These are phyloP conservation scores for Calvadosia cruxmelitensis DNA, from an alignment of 30 jellyfish, hydroid and myxozoan genomes.

Conservation along the genomic window DNA sequence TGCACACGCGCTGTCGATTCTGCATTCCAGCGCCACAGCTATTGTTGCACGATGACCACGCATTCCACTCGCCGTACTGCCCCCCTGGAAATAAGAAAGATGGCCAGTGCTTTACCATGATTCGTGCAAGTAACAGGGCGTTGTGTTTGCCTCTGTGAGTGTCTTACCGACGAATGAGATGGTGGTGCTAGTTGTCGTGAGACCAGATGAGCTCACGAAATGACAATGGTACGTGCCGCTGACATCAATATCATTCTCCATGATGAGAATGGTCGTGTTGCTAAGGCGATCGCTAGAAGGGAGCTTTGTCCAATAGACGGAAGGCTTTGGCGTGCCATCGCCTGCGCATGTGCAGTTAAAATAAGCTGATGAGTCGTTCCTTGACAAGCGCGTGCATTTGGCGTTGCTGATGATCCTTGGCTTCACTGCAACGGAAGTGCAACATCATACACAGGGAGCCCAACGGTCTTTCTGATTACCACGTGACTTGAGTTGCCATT, in stretches of 20 bases:
- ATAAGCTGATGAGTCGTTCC: background rate
- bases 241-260: conserved; percentile 11
- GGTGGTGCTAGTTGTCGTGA: background rate
- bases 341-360: conserved; percentile 59
- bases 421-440: no score
- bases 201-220: conserved; percentile 25
- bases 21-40: background rate
- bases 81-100: background rate
- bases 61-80: background rate
- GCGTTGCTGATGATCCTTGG: no score
- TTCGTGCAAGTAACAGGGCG: no score
- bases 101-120: no score
- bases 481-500: no score
- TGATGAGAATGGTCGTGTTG: conserved; percentile 26
- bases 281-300: conserved; percentile 6
- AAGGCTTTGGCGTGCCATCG: conserved; percentile 57
- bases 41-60: background rate
- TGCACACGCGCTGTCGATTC: background rate
- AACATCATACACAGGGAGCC: no score
- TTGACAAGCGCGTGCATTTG: background rate
- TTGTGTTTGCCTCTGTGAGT: no score
- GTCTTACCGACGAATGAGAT: background rate
- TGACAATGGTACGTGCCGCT: conserved; percentile 52
- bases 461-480: no score
- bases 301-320: conserved; percentile 39